Percentiles rank a stretch among this genome's conserved stretches.
Conservation (phyloP, 2,888 invertebrate species). For the Drosophila gaucha region DNA sequence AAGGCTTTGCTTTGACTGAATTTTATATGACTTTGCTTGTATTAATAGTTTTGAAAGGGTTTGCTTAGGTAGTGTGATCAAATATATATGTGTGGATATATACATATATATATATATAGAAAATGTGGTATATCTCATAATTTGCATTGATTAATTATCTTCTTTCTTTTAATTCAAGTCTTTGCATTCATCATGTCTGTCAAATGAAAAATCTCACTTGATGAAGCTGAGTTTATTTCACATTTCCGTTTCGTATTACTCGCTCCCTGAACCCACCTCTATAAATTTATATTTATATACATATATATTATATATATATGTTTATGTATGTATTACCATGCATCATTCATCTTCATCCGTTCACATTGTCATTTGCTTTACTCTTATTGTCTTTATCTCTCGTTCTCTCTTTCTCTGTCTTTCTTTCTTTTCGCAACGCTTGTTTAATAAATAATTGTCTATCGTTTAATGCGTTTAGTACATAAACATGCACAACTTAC, state of each 20-base stretch:
- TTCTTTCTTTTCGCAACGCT: slow-evolving; percentile 28
- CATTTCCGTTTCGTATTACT: slow-evolving; percentile 48
- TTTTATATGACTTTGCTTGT: neutral
- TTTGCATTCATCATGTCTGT: slow-evolving; percentile 48
- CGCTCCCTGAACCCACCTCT: slow-evolving; percentile 10
- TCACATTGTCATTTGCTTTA: slow-evolving; percentile 34
- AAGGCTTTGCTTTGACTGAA: neutral
- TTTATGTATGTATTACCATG: slow-evolving; percentile 24
- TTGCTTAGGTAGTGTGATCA: neutral
- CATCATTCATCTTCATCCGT: slow-evolving; percentile 58
- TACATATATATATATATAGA: neutral
- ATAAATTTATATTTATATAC: neutral
- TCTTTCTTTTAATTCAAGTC: slow-evolving; percentile 12
- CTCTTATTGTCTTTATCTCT: slow-evolving; percentile 13
- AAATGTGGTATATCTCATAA: slow-evolving; percentile 6
- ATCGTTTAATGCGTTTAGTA: slow-evolving; percentile 60
- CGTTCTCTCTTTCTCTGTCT: slow-evolving; percentile 7
- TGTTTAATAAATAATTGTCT: slow-evolving; percentile 72
- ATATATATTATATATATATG: slow-evolving; percentile 26
- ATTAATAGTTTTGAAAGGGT: neutral
- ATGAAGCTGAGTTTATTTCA: slow-evolving; percentile 29
- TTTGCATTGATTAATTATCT: slow-evolving; percentile 43
- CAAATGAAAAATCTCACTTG: slow-evolving; percentile 39
- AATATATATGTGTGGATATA: no score
- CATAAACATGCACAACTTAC: slow-evolving; percentile 64